Conservation (phyloP, 2,113 vertebrate species). For the Hippolais icterina region DNA sequence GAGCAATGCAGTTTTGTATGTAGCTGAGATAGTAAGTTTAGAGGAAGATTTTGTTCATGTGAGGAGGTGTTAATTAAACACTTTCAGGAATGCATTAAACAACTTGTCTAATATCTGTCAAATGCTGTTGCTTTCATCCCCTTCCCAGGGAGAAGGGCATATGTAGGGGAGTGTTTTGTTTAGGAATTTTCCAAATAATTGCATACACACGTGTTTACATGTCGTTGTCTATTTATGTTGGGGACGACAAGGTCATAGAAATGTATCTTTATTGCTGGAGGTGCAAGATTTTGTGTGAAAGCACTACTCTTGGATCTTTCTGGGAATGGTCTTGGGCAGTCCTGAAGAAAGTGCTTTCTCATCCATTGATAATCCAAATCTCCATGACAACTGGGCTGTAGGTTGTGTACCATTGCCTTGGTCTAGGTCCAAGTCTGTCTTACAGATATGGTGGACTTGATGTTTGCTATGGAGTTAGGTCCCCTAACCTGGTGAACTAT, state of each 20-base stretch:
- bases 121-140: not conserved
- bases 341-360: not conserved
- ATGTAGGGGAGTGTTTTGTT: not conserved
- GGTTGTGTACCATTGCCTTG: not conserved
- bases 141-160: not conserved
- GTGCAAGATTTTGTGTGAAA: not conserved
- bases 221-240: not conserved
- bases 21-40: not conserved
- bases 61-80: not conserved
- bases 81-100: not conserved
- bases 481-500: not conserved
- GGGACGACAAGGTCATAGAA: not conserved
- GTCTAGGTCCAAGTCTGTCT: not conserved
- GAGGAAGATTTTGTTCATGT: not conserved
- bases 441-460: not conserved
- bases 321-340: not conserved
- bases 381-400: not conserved
- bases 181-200: slow-evolving; percentile 15
- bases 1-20: not conserved
- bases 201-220: not conserved
- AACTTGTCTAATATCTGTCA: not conserved
- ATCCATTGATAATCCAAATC: not conserved
- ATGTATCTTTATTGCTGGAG: not conserved
- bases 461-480: not conserved
- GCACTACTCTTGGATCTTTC: not conserved